phyloP scores from a whole-genome alignment of 2,113 vertebrate genomes.

The Delphinus delphis region DNA sequence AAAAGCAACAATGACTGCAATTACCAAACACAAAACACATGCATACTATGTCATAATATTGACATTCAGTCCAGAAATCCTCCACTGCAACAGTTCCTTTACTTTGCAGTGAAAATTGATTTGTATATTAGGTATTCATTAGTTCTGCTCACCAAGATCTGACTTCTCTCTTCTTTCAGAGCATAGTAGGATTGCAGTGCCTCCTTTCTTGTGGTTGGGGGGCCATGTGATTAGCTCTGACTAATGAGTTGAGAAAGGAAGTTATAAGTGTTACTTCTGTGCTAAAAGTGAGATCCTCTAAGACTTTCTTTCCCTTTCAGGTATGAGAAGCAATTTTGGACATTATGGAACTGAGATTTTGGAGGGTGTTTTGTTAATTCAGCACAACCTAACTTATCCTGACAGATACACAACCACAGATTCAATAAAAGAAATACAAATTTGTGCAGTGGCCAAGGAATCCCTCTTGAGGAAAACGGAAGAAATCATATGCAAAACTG shows the following conservation, averaged over 20 bases:
- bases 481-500: background rate
- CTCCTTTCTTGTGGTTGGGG: background rate
- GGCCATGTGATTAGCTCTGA: background rate
- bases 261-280: background rate
- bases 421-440: background rate
- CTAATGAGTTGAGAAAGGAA: background rate
- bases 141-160: background rate
- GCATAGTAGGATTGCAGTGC: background rate
- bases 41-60: too few relatives aligned
- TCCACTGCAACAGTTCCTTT: too few relatives aligned
- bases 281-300: background rate
- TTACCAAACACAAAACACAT: too few relatives aligned
- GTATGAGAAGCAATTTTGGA: background rate
- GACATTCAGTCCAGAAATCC: too few relatives aligned
- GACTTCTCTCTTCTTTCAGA: background rate
- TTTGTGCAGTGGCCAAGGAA: background rate
- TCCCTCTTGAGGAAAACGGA: background rate
- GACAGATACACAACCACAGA: background rate
- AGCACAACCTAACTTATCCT: background rate
- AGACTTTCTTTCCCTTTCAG: background rate
- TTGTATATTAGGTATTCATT: background rate
- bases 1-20: too few relatives aligned
- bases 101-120: too few relatives aligned
- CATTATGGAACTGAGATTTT: background rate
- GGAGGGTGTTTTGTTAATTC: background rate